phyloP scores from a whole-genome alignment of 1,140 invertebrate species.

The Gonioctena quinquepunctata region DNA sequence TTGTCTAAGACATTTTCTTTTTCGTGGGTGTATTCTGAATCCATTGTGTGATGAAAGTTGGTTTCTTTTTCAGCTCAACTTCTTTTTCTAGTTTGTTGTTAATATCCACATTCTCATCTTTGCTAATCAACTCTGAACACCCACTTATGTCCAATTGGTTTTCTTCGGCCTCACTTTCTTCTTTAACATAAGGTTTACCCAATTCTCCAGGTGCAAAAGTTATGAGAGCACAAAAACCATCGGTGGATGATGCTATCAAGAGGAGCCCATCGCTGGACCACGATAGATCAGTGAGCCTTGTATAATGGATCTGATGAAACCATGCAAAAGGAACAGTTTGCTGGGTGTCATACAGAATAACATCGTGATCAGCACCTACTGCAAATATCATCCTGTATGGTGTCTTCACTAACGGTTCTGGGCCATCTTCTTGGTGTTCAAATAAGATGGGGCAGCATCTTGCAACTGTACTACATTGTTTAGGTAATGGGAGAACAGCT shows the following conservation, averaged over 20 bases:
- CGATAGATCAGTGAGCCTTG: slow-evolving; percentile 85
- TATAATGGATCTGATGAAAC: slow-evolving; percentile 92
- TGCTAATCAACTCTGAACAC: slow-evolving; percentile 34
- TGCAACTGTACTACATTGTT: slow-evolving; percentile 76
- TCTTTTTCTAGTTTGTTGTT: slow-evolving; percentile 41
- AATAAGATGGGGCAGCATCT: slow-evolving; percentile 82
- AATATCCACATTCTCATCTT: slow-evolving; percentile 1
- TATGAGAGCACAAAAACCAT: slow-evolving; percentile 93
- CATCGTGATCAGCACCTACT: slow-evolving; percentile 83
- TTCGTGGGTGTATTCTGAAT: slow-evolving; percentile 43
- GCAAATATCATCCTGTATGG: slow-evolving; percentile 90
- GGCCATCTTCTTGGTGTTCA: slow-evolving; percentile 64
- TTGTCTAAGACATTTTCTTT: slow-evolving; percentile 8
- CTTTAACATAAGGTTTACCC: slow-evolving; percentile 67
- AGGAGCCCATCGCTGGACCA: slow-evolving; percentile 88
- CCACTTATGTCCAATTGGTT: slow-evolving; percentile 26
- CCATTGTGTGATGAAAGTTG: slow-evolving; percentile 47
- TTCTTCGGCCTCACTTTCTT: slow-evolving; percentile 53
- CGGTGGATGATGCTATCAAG: slow-evolving; percentile 87
- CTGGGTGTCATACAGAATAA: slow-evolving; percentile 91
- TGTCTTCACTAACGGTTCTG: slow-evolving; percentile 62
- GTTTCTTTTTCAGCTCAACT: slow-evolving; percentile 40
- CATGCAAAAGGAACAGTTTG: slow-evolving; percentile 82
- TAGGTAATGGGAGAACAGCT: slow-evolving; percentile 74
- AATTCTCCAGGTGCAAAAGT: slow-evolving; percentile 83